phyloP scores from a whole-genome alignment of 2,888 invertebrate genomes.

The Lypha dubia region DNA sequence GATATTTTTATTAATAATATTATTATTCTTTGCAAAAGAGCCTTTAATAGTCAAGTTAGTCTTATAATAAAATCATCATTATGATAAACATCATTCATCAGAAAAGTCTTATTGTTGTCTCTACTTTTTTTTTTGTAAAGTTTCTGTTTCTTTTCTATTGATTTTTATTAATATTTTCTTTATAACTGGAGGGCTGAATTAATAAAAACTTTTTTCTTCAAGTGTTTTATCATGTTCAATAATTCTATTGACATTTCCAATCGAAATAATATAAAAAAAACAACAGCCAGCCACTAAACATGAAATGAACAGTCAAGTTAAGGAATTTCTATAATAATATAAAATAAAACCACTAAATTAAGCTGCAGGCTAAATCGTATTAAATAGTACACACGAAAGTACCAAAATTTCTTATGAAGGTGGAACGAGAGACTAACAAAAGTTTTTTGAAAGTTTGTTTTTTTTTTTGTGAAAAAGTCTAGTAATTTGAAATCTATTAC shows the following conservation, averaged over 20 bases:
- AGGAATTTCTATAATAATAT: slow-evolving; percentile 31
- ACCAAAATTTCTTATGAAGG: not conserved
- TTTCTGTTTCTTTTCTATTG: slow-evolving; percentile 6
- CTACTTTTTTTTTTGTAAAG: slow-evolving; percentile 15
- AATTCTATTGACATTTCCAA: slow-evolving; percentile 60
- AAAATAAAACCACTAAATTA: slow-evolving; percentile 20
- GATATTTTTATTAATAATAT: not conserved
- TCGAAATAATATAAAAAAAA: slow-evolving; percentile 12
- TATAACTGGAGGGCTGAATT: slow-evolving; percentile 40
- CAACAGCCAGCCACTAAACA: not conserved
- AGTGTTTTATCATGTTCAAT: slow-evolving; percentile 46
- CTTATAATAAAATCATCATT: not conserved
- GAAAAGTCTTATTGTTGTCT: slow-evolving; percentile 13
- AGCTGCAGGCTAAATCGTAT: slow-evolving; percentile 20
- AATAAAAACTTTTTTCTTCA: slow-evolving; percentile 19
- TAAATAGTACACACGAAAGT: slow-evolving; percentile 46
- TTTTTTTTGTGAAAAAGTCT: not conserved
- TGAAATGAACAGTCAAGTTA: slow-evolving; percentile 1
- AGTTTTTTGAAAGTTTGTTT: not conserved
- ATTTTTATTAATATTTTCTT: not conserved
- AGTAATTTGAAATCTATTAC: not conserved
- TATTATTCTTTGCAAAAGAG: not conserved
- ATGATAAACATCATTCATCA: not conserved
- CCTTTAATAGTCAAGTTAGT: not conserved
- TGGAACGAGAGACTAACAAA: not conserved